Conservation (phyloP, 1,140 invertebrate species). For the Drosophila watanabei region DNA sequence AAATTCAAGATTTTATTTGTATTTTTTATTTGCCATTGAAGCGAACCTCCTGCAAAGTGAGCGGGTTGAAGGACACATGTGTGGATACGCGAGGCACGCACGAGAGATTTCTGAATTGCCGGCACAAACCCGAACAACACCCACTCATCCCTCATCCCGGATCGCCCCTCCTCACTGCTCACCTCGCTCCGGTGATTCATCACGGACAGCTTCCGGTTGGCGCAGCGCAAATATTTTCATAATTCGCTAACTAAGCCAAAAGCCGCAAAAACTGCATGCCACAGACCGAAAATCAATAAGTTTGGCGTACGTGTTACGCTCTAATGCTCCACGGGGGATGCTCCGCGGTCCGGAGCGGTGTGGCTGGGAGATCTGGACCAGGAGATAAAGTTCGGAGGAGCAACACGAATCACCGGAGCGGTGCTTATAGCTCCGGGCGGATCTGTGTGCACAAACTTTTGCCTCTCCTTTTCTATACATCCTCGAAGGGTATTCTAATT, state of each 20-base stretch:
- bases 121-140: slow-evolving; percentile 10
- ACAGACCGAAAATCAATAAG: slow-evolving; percentile 74
- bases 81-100: slow-evolving; percentile 55
- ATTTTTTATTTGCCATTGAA: slow-evolving; percentile 50
- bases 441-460: slow-evolving; percentile 27
- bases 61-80: slow-evolving; percentile 29
- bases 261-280: slow-evolving; percentile 73
- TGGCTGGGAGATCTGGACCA: slow-evolving; percentile 41
- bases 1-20: slow-evolving; percentile 13
- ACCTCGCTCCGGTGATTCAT: slow-evolving; percentile 53
- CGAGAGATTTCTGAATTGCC: slow-evolving; percentile 65
- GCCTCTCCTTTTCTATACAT: background rate
- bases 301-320: slow-evolving; percentile 76
- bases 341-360: background rate
- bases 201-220: slow-evolving; percentile 58
- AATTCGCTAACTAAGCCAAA: slow-evolving; percentile 80
- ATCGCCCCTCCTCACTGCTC: slow-evolving; percentile 13
- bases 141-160: slow-evolving; percentile 10
- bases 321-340: slow-evolving; percentile 33
- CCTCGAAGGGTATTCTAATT: background rate
- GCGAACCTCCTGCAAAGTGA: slow-evolving; percentile 30
- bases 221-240: slow-evolving; percentile 80
- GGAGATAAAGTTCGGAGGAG: slow-evolving; percentile 19
- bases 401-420: slow-evolving; percentile 16
- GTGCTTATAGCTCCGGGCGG: slow-evolving; percentile 34